phyloP scores from a whole-genome alignment of 2,888 invertebrate genomes.

The Aethes cnicana region DNA sequence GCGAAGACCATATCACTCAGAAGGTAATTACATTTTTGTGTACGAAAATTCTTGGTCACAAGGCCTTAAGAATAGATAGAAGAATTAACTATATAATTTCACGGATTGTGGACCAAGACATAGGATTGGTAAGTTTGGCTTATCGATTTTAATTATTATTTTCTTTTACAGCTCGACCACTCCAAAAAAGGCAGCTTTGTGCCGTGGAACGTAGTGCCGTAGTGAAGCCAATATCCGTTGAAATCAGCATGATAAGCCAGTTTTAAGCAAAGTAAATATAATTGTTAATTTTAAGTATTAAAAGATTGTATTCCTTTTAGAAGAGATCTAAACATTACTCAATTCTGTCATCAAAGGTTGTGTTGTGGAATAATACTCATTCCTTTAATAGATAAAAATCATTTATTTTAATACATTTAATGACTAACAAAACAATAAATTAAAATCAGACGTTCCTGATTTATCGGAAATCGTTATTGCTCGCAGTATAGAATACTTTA shows the following conservation, averaged over 20 bases:
- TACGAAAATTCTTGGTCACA: too few species aligned
- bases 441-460: slow-evolving; percentile 33
- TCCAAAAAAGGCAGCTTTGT: slow-evolving; percentile 79
- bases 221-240: too few species aligned
- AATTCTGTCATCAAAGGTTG: slow-evolving; percentile 1
- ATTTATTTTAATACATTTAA: slow-evolving; percentile 67
- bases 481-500: slow-evolving; percentile 6
- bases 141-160: too few species aligned
- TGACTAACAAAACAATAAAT: slow-evolving; percentile 48
- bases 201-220: slow-evolving; percentile 86
- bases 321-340: background rate
- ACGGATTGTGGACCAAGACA: too few species aligned
- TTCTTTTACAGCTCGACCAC: slow-evolving; percentile 78
- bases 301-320: background rate
- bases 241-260: too few species aligned
- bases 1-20: slow-evolving; percentile 90
- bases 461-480: slow-evolving; percentile 17
- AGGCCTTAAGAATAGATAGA: too few species aligned
- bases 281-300: too few species aligned
- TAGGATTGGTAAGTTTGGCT: too few species aligned
- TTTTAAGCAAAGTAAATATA: too few species aligned
- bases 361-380: slow-evolving; percentile 47
- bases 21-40: slow-evolving; percentile 85
- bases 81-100: too few species aligned
- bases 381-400: slow-evolving; percentile 61